phyloP scores from a whole-genome alignment of 2,113 vertebrate species.

The Reinhardtius hippoglossoides region DNA sequence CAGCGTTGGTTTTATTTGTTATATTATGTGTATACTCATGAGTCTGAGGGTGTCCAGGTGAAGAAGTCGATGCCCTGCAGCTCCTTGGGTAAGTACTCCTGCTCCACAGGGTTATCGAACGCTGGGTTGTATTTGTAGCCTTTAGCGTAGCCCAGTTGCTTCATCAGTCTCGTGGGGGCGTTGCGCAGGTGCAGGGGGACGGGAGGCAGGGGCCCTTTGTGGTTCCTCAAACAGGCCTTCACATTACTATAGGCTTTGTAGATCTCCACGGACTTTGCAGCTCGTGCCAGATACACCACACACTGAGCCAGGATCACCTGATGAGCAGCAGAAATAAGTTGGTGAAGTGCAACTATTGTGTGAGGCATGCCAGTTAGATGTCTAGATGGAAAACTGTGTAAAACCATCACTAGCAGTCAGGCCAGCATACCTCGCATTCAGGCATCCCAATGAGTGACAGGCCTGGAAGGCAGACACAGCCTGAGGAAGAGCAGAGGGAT shows the following conservation, averaged over 20 bases:
- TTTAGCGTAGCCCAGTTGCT: constrained; percentile 91
- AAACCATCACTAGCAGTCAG: neutral
- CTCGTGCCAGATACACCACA: constrained; percentile 90
- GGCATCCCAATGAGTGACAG: constrained; percentile 99
- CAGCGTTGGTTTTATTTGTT: neutral
- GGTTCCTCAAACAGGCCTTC: constrained; percentile 90
- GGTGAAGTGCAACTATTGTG: neutral
- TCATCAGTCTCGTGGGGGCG: constrained; percentile 93
- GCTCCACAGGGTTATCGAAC: constrained; percentile 86
- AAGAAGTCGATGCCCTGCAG: constrained; percentile 88
- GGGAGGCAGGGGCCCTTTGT: constrained; percentile 90
- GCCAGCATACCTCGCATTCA: constrained; percentile 92
- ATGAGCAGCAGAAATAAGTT: neutral
- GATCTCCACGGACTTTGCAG: constrained; percentile 92
- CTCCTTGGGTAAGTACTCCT: constrained; percentile 92
- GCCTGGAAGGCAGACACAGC: constrained; percentile 96
- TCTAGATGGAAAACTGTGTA: neutral
- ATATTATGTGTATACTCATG: constrained; percentile 17
- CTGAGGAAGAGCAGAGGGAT: constrained; percentile 91
- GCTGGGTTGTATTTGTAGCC: constrained; percentile 94
- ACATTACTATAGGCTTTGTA: constrained; percentile 91
- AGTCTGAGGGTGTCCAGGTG: constrained; percentile 71
- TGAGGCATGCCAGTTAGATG: neutral
- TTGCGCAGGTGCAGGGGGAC: constrained; percentile 96
- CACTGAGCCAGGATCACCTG: constrained; percentile 98